These are phyloP conservation scores for Poecilia picta DNA, from an alignment of 2,797 vertebrate genomes.

Conservation along the genomic window DNA sequence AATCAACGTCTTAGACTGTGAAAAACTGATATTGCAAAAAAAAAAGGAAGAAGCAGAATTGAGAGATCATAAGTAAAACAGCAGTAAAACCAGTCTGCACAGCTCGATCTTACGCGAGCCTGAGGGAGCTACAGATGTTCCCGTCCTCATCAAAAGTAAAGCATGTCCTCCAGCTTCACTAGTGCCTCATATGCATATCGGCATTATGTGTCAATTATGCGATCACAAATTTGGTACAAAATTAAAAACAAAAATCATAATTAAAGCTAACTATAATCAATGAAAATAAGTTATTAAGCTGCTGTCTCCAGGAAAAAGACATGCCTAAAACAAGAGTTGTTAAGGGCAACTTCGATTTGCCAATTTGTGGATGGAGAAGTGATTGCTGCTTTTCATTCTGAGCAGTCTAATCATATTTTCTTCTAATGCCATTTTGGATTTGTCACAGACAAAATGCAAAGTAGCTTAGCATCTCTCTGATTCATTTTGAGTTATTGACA, in stretches of 20 bases:
- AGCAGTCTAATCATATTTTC: background rate
- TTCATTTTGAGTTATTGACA: background rate
- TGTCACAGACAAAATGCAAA: background rate
- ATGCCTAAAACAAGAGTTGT: background rate
- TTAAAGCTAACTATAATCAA: background rate
- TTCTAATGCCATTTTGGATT: background rate
- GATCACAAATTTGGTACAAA: conserved; percentile 5
- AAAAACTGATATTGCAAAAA: background rate
- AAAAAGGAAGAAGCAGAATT: background rate
- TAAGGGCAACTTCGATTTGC: background rate
- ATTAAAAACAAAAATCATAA: conserved; percentile 9
- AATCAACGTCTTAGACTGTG: background rate
- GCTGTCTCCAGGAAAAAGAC: background rate
- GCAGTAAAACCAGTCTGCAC: background rate
- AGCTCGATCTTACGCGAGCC: background rate
- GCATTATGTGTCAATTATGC: conserved; percentile 7
- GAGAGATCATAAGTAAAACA: conserved; percentile 7
- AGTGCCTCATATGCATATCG: background rate
- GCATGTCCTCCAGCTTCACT: conserved; percentile 7
- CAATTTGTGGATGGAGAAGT: background rate
- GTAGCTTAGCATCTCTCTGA: background rate
- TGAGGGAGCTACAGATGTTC: background rate
- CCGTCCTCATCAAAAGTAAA: conserved; percentile 11
- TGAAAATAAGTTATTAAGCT: background rate
- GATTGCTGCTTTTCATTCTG: background rate